These are phyloP conservation scores for Actinostola sp. DNA, from an alignment of 92 coral and sea anemone genomes.

Conservation along the genomic window DNA sequence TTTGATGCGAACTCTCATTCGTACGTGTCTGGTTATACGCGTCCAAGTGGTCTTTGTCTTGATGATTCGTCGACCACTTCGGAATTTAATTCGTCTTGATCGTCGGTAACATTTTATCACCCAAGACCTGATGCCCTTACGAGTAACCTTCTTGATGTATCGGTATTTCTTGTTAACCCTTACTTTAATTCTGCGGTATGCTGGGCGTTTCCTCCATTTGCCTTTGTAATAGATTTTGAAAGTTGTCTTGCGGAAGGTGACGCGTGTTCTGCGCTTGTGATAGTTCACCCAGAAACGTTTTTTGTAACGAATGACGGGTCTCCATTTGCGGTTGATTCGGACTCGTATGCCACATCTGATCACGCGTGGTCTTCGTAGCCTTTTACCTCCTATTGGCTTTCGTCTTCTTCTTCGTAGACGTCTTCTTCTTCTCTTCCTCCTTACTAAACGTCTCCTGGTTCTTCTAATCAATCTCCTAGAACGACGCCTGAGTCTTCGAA, in stretches of 20 bases:
- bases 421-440: conserved; percentile 1
- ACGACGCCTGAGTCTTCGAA: conserved; percentile 6
- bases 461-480: conserved; percentile 1
- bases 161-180: neutral
- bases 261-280: neutral
- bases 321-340: conserved; percentile 13
- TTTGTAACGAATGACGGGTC: conserved; percentile 10
- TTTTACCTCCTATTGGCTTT: neutral
- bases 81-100: conserved; percentile 5
- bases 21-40: conserved; percentile 5
- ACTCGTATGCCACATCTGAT: conserved; percentile 17
- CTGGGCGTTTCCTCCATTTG: conserved; percentile 7
- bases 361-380: conserved; percentile 9
- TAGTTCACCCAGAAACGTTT: conserved; percentile 8
- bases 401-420: conserved; percentile 8
- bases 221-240: conserved; percentile 7
- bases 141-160: conserved; percentile 12
- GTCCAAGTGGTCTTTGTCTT: conserved; percentile 7
- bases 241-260: conserved; percentile 9
- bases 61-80: conserved; percentile 14
- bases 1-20: neutral
- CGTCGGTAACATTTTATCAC: neutral
- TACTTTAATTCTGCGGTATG: conserved; percentile 15
- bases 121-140: conserved; percentile 13
- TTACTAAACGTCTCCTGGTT: neutral